Evolutionary conservation across 2,888 invertebrate species (phyloP).

Genomic region (Scaptomyza polygonia): DNA sequence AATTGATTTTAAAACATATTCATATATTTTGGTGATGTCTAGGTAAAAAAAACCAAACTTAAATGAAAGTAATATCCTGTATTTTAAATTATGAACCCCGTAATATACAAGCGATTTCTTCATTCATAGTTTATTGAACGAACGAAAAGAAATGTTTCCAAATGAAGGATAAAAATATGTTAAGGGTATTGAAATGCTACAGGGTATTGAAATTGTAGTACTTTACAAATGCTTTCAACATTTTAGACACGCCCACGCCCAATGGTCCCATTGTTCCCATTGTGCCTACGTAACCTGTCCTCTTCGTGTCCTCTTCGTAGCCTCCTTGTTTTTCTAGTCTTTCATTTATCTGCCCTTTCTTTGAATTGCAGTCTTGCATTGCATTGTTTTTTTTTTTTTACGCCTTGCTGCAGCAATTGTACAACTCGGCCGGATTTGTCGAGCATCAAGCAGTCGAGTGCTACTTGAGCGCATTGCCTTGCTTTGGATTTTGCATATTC

Average conservation of each 20-base stretch:
- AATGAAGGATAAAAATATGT: no score
- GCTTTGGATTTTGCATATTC: constrained; percentile 48
- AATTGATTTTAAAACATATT: no score
- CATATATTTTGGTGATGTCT: no score
- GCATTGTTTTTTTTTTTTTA: constrained; percentile 33
- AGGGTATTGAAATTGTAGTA: constrained; percentile 29
- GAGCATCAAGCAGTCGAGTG: constrained; percentile 42
- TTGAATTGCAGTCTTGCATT: constrained; percentile 8
- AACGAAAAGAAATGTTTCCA: no score
- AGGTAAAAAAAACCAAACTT: no score
- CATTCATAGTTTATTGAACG: no score
- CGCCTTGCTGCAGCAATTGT: constrained; percentile 42
- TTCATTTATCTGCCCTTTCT: constrained; percentile 10
- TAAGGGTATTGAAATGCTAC: background rate
- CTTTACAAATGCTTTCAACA: constrained; percentile 56
- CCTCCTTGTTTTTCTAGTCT: constrained; percentile 1
- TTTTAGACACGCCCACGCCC: constrained; percentile 66
- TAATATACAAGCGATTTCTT: no score
- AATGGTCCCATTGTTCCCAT: constrained; percentile 53
- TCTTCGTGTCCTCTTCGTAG: background rate
- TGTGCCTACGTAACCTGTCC: constrained; percentile 27
- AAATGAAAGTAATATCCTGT: no score
- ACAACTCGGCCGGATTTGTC: constrained; percentile 59
- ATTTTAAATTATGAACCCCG: no score
- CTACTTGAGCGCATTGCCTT: constrained; percentile 59